Conservation (phyloP, 2,797 vertebrate genomes). For the Rhabdophis nuchalis region DNA sequence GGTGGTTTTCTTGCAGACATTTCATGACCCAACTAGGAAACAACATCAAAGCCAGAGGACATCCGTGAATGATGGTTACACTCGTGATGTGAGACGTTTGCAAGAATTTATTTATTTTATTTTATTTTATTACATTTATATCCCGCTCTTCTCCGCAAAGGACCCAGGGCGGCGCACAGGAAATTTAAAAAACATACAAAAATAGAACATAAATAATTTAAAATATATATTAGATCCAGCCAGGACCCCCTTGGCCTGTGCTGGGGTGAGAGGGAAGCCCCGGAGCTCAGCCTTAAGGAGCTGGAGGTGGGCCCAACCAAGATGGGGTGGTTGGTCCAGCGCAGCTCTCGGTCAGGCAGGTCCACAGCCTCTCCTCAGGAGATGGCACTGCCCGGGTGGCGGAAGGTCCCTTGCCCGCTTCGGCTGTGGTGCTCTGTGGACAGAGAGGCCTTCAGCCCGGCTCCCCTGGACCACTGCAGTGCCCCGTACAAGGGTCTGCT, state of each 20-base stretch:
- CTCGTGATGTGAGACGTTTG: too few relatives aligned
- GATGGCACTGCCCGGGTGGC: background rate
- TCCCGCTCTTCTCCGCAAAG: too few relatives aligned
- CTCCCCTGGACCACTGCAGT: background rate
- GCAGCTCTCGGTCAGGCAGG: background rate
- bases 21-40: background rate
- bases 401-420: background rate
- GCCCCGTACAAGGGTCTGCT: background rate
- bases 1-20: too few relatives aligned
- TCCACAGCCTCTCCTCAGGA: background rate
- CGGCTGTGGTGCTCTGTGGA: background rate
- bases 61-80: background rate
- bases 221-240: too few relatives aligned
- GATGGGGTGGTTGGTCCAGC: accelerated
- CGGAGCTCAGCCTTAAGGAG: background rate
- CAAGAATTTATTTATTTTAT: too few relatives aligned
- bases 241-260: background rate
- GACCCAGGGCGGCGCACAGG: too few relatives aligned
- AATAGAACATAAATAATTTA: too few relatives aligned
- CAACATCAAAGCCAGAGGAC: background rate
- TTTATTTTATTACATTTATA: too few relatives aligned
- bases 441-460: background rate
- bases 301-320: background rate
- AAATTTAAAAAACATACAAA: too few relatives aligned
- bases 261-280: background rate